Evolutionary conservation across 2,113 vertebrate genomes (phyloP), one percentile per base, ranked within the genome.

Genomic region (Toxotes jaculatrix): DNA sequence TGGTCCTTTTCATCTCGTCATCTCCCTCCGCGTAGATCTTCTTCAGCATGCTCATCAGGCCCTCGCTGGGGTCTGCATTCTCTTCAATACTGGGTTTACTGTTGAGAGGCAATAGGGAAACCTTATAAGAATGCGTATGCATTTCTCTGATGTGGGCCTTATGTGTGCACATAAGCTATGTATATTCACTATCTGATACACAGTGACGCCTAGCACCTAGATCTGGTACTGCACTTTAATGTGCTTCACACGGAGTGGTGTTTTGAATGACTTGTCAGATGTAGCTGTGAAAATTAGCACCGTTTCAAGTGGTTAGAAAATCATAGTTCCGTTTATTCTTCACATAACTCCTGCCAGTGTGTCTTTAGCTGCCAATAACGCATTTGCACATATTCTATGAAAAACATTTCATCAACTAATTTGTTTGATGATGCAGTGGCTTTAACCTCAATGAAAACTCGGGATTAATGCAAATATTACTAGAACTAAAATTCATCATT

Each of bases 11-110:
- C 97, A 98, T 99, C 36, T 99, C 98, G 32, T 99, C 98, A 11
- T 99, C 97, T 53, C 98, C 98, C 12, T 99, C 98, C 0, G 96
- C 94, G 55, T 99, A 99, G 80, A 99, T 98, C 94, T 99, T 98
- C 87, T 98, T 99, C 71, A 99, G 88, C 90, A 99, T 96, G 91
- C 82, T 98, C 98, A 99, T 99, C 42, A 99, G 92, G 43, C 98
- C 98, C 0, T 98, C 97, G 27, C 97, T 96, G 23, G 98, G 97
- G 82, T 99, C 98, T 53, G 96, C 88, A 10, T 95, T 97, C 9
- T 92, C 93, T 23, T 98, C 96, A 0, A 77, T 3, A 10, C 0
- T 73, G 67, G 97, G 96, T 87, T 98, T 98, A 78, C 98, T 99
- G 91, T 90, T 66, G 64, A 1, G 0, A 66, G 38, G 60, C 14